These are phyloP conservation scores for Borostomias antarcticus DNA, from an alignment of 2,797 vertebrate genomes.

Conservation along the genomic window DNA sequence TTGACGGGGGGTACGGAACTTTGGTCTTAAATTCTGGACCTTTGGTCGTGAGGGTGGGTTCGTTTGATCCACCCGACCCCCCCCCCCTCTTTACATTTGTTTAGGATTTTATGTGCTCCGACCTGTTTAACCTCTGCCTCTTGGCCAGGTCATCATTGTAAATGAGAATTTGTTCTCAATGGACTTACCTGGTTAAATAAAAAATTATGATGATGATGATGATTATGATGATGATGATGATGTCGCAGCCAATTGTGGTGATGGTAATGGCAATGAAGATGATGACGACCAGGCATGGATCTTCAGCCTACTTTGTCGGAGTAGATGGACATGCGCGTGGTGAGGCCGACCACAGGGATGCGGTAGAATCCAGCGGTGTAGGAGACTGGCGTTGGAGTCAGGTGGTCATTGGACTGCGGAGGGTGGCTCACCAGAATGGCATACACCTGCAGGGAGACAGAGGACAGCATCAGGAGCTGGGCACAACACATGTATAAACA, in stretches of 20 bases:
- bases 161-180: too few species aligned
- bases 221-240: neutral
- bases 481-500: neutral
- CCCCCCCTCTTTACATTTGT: too few species aligned
- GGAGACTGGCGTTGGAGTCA: constrained; percentile 97
- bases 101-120: too few species aligned
- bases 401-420: constrained; percentile 96
- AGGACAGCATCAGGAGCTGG: neutral
- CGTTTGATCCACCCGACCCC: too few species aligned
- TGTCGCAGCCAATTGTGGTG: neutral
- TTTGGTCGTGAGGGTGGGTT: too few species aligned
- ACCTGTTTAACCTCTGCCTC: too few species aligned
- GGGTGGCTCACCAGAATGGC: constrained; percentile 99
- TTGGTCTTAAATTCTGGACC: too few species aligned
- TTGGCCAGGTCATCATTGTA: too few species aligned
- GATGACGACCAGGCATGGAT: neutral
- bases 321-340: constrained; percentile 99
- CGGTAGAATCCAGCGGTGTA: constrained; percentile 99
- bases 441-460: constrained; percentile 84
- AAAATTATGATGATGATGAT: neutral
- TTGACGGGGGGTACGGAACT: too few species aligned
- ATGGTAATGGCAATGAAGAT: neutral
- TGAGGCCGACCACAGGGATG: constrained; percentile 97
- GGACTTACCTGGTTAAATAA: too few species aligned
- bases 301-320: constrained; percentile 92